Percentiles rank a stretch among this genome's conserved stretches.
Conservation (phyloP, 2,888 invertebrate genomes). For the Agonopterix subpropinquella region DNA sequence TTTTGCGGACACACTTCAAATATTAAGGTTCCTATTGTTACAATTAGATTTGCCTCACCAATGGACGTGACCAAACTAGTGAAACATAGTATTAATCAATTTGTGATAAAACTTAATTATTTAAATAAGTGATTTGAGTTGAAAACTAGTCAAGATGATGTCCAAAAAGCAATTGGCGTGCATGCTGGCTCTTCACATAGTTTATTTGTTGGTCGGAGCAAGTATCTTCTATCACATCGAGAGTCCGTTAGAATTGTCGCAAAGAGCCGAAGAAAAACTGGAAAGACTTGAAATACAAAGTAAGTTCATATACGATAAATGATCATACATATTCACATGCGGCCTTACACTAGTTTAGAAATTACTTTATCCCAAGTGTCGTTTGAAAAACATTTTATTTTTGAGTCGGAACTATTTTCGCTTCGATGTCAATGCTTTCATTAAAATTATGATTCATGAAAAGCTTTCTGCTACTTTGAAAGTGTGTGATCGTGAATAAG, state of each 20-base stretch:
- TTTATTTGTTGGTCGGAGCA: slow-evolving; percentile 88
- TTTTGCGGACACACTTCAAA: slow-evolving; percentile 30
- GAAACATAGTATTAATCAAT: slow-evolving; percentile 20
- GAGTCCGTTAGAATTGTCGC: slow-evolving; percentile 80
- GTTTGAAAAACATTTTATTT: background rate
- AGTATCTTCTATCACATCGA: slow-evolving; percentile 90
- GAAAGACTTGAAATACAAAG: slow-evolving; percentile 83
- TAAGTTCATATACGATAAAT: slow-evolving; percentile 51
- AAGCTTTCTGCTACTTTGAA: no score
- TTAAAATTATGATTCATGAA: background rate
- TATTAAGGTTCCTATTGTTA: slow-evolving; percentile 29
- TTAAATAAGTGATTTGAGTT: slow-evolving; percentile 11
- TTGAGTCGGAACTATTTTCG: slow-evolving; percentile 4
- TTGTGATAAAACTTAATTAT: slow-evolving; percentile 24
- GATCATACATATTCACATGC: background rate
- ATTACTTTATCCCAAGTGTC: background rate
- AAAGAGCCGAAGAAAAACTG: slow-evolving; percentile 73
- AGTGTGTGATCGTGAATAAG: background rate
- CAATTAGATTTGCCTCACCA: slow-evolving; percentile 25
- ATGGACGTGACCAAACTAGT: slow-evolving; percentile 48
- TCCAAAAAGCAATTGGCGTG: slow-evolving; percentile 87
- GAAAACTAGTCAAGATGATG: slow-evolving; percentile 78
- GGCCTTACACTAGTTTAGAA: slow-evolving; percentile 5
- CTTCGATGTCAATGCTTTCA: slow-evolving; percentile 4
- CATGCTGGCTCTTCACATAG: slow-evolving; percentile 83